A percentile compares a stretch with the other conserved stretches of the same genome.
These are phyloP conservation scores for Pandemis cinnamomeana DNA, from an alignment of 2,888 invertebrate genomes.

Conservation along the genomic window DNA sequence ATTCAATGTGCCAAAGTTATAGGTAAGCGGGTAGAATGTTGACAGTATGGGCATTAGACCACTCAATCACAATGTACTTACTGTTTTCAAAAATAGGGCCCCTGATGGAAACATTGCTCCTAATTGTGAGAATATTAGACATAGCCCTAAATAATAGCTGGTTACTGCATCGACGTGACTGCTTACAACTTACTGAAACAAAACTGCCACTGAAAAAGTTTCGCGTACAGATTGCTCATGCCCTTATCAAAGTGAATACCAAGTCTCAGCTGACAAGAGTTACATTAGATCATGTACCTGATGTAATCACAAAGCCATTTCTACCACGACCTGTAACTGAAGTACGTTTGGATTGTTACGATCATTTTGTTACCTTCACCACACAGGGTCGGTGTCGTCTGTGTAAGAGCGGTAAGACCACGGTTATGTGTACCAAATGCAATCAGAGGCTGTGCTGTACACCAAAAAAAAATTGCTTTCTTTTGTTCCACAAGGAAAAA, in stretches of 20 bases:
- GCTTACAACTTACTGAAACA: constrained; percentile 25
- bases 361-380: constrained; percentile 24
- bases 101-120: too few species aligned
- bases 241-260: background rate
- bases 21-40: too few species aligned
- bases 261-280: constrained; percentile 16
- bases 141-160: constrained; percentile 36
- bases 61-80: too few species aligned
- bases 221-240: background rate
- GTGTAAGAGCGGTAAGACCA: constrained; percentile 26
- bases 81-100: too few species aligned
- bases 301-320: too few species aligned
- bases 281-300: background rate
- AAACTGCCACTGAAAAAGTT: constrained; percentile 5
- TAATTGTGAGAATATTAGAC: background rate
- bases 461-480: background rate
- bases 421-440: constrained; percentile 9
- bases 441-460: background rate
- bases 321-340: constrained; percentile 21
- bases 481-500: background rate
- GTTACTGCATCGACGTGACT: constrained; percentile 32
- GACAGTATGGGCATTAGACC: too few species aligned
- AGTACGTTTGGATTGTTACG: constrained; percentile 28
- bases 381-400: constrained; percentile 31
- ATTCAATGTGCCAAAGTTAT: too few species aligned